Conservation (phyloP, 2,113 vertebrate genomes). For the Brienomyrus brachyistius region DNA sequence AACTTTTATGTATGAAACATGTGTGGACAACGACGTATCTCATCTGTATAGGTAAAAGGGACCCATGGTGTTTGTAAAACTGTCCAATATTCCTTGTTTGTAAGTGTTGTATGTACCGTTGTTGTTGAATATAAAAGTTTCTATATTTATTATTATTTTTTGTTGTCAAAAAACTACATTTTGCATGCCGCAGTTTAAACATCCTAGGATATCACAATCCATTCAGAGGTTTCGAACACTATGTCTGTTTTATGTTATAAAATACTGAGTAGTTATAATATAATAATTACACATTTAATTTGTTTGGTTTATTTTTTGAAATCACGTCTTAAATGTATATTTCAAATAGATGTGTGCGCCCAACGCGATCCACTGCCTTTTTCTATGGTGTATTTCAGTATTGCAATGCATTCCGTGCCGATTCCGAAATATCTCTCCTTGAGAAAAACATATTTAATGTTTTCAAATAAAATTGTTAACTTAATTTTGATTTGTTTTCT, state of each 20-base stretch:
- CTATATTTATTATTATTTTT: constrained; percentile 70
- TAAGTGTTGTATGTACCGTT: constrained; percentile 80
- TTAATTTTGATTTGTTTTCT: constrained; percentile 49
- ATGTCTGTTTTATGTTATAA: constrained; percentile 59
- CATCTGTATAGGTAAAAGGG: constrained; percentile 50
- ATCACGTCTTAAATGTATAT: constrained; percentile 61
- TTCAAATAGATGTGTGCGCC: constrained; percentile 48
- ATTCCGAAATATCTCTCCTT: constrained; percentile 79
- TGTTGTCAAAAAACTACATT: constrained; percentile 72
- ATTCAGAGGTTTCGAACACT: constrained; percentile 75
- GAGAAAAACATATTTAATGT: constrained; percentile 95
- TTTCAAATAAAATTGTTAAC: constrained; percentile 92
- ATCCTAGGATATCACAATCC: constrained; percentile 68
- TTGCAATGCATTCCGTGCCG: constrained; percentile 45
- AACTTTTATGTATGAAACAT: constrained; percentile 68
- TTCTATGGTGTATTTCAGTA: constrained; percentile 58
- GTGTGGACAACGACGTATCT: constrained; percentile 66
- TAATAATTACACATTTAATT: constrained; percentile 36
- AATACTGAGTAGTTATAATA: constrained; percentile 64
- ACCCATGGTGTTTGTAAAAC: constrained; percentile 74
- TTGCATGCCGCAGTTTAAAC: constrained; percentile 76
- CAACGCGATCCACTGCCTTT: constrained; percentile 57
- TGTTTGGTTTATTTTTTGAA: constrained; percentile 60
- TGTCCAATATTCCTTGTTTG: constrained; percentile 74
- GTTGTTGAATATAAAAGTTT: constrained; percentile 77